These are phyloP conservation scores for Bradypodion ventrale DNA, from an alignment of 2,797 vertebrate species.

Conservation along the genomic window DNA sequence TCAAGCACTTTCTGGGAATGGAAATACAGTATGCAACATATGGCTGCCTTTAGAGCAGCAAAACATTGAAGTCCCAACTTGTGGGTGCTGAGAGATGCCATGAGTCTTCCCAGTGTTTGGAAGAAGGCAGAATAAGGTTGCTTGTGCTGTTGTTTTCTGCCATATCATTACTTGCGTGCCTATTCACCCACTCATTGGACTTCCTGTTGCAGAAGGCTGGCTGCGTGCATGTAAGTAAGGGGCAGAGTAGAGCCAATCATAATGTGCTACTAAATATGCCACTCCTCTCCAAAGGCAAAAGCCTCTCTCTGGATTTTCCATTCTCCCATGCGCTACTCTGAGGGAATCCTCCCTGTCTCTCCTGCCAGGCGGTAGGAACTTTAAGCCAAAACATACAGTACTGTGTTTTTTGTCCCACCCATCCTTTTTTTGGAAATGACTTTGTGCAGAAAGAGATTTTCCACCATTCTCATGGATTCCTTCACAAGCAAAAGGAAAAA, in stretches of 20 bases:
- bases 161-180: not conserved
- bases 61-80: constrained; percentile 7
- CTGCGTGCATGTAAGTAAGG: constrained; percentile 36
- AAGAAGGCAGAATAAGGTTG: not conserved
- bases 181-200: not conserved
- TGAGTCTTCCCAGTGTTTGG: not conserved
- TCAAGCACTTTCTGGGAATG: constrained; percentile 38
- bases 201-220: constrained; percentile 25
- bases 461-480: not conserved
- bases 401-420: too few species aligned
- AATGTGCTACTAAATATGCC: not conserved
- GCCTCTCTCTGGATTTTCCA: constrained; percentile 2
- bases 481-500: too few species aligned
- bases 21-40: not conserved
- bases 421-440: too few species aligned
- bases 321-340: constrained; percentile 24
- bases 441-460: not conserved
- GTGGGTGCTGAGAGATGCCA: not conserved
- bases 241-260: not conserved
- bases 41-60: constrained; percentile 20
- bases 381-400: too few species aligned
- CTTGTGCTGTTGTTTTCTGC: fast-evolving
- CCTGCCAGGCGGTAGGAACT: constrained; percentile 14
- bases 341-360: constrained; percentile 34
- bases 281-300: not conserved